Base-by-base conservation (phyloP, 2,888 invertebrate species). In the Dicycla oo region DNA sequence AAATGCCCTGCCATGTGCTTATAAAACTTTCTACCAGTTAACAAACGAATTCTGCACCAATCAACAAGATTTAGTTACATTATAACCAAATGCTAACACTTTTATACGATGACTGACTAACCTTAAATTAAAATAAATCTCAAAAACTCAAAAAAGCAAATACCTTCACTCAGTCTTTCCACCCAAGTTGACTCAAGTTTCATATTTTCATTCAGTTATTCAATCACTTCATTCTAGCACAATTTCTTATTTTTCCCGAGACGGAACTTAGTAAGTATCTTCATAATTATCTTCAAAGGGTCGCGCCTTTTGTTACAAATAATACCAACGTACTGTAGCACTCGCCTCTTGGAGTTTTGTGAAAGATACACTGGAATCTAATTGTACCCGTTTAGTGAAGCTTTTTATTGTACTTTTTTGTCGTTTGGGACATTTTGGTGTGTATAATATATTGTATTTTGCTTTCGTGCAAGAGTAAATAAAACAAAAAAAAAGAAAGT, bases 251-350 rank as follows among this genome's bases (percentile, higher is more conserved):
- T 79, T 73, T 74, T 1, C 69, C 40, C 49, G 47, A 67, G 78
- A 53, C 51, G 64, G 68, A 71, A 82, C 84, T 82, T 73, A 60
- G 60, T 85, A 78, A 84, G 63, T 78, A 75, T 82, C 77, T 82
- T 84, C 79, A 84, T 81, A n/a, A n/a, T n/a, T n/a, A 81, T 85
- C 82, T 77, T 85, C 81, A 82, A 81, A 84, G 77, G 68, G 71
- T 58, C 75, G 66, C 45, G 68, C 34, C 69, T 71, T 83, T 78
- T 82, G 77, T 82, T 30, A 78, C 79, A 86, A 84, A 86, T 71
- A 77, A 78, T 69, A 73, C 70, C 64, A 40, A 23, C 51, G 69
- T 65, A 72, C 58, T 63, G 70, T 75, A 63, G 51, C 74, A 75
- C 65, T 80, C 43, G 47, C 38, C 8, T 45, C 23, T 40, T 53